Base-by-base conservation (phyloP, 2,113 vertebrate genomes). In the Charina bottae region DNA sequence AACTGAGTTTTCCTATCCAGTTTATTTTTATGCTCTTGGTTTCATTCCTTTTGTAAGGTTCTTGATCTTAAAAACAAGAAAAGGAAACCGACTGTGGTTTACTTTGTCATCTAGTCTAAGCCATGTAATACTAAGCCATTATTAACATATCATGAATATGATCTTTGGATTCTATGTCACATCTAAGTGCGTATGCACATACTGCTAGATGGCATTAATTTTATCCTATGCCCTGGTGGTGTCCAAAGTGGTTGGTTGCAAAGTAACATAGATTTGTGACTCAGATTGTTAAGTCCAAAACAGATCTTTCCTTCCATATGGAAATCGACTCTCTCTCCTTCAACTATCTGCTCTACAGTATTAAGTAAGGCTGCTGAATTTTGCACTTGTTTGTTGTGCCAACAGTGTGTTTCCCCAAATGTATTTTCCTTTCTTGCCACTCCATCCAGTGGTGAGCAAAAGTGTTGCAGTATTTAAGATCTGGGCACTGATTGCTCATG, bases 361-460 rank as follows among this genome's bases (percentile, higher is more conserved):
- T 37, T 46, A 85, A 42, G 1, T 85, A 49, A 28, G 26, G 19
- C 15, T 85, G 19, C 15, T 85, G 37, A 90, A 49, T 60, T 28
- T 90, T 59, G 24, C 24, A 90, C 37, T 56, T 83, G 13, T 85
- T 64, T 19, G 23, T 17, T 72, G 26, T 28, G 11, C 46, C 84
- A 26, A 17, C 49, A 55, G 13, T 10, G 9, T 2, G 24, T 53
- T 90, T 68, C 53, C 33, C 26, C 46, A n/a, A 46, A 49, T 33
- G 26, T 37, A 85, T 42, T 89, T 89, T 89, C 59, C 46, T 68
- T 59, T 54, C 49, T 15, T 86, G 19, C 7, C 33, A 59, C 83
- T 72, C 92, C 92, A 90, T 90, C 53, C 28, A 37, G 83, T 72
- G 83, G 88, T n/a, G n/a, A 90, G 37, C 53, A 49, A 72, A 26